These are phyloP conservation scores for Acrocyrtus sp. DNA, from an alignment of 2,888 invertebrate genomes.

Conservation along the genomic window DNA sequence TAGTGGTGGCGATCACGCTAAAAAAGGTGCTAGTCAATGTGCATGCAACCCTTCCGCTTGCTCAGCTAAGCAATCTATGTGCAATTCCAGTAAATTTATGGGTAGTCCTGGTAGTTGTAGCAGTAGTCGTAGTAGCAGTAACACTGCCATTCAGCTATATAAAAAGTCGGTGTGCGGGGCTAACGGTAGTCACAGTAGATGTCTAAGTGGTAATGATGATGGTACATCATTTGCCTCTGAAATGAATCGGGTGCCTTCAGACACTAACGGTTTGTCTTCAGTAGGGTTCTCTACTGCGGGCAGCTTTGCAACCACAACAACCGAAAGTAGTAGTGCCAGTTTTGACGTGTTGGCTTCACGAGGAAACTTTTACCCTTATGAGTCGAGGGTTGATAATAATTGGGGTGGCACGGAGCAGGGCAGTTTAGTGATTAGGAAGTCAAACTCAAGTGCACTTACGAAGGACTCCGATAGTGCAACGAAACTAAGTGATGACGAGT, in stretches of 20 bases:
- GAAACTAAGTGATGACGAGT: too few relatives aligned
- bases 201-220: neutral
- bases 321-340: too few relatives aligned
- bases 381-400: neutral
- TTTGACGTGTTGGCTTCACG: too few relatives aligned
- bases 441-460: neutral
- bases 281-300: neutral
- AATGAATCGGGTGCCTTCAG: too few relatives aligned
- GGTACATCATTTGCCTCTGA: too few relatives aligned
- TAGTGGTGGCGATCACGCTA: too few relatives aligned
- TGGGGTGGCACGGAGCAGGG: neutral
- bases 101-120: slow-evolving; percentile 12
- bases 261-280: too few relatives aligned
- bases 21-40: slow-evolving; percentile 4
- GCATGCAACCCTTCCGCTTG: slow-evolving; percentile 12
- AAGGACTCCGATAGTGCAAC: neutral
- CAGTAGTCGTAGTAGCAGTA: slow-evolving; percentile 13
- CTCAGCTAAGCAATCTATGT: slow-evolving; percentile 5
- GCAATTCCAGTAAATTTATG: neutral
- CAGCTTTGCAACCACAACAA: neutral
- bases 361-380: too few relatives aligned
- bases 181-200: neutral
- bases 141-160: neutral
- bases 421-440: neutral
- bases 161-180: neutral